Conservation (phyloP, 1,140 invertebrate genomes). For the Bombus pyrosoma region DNA sequence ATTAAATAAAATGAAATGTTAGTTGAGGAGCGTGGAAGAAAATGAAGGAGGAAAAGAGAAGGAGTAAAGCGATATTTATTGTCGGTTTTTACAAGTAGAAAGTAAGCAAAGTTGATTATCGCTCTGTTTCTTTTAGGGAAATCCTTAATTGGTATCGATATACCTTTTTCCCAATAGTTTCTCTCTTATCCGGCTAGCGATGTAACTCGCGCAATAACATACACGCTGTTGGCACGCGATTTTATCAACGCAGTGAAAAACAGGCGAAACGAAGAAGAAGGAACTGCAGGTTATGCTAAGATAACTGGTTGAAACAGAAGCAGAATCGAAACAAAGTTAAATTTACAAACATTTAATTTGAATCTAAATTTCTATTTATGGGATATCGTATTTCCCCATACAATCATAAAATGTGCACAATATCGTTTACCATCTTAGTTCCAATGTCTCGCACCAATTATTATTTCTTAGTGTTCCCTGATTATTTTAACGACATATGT, state of each 20-base stretch:
- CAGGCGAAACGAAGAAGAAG: background rate
- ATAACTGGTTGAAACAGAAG: background rate
- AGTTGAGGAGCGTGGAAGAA: no score
- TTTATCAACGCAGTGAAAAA: background rate
- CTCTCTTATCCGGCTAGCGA: conserved; percentile 17
- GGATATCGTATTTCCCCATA: no score
- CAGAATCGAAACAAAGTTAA: no score
- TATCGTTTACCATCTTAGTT: no score
- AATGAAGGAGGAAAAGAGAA: background rate
- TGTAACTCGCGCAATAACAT: background rate
- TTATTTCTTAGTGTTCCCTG: no score
- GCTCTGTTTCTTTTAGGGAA: conserved; percentile 26
- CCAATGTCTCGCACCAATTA: no score
- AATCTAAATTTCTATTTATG: no score
- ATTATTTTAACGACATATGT: no score
- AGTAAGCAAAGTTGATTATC: conserved; percentile 21
- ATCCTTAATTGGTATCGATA: conserved; percentile 32
- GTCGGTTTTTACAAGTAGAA: conserved; percentile 21
- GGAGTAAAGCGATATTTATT: background rate
- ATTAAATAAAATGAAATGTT: background rate
- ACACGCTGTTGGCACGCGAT: background rate
- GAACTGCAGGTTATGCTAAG: background rate
- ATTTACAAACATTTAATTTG: no score
- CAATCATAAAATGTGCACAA: no score
- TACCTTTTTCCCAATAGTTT: conserved; percentile 18